Percentiles rank a stretch among this genome's conserved stretches.
These are phyloP conservation scores for Ceratosolen fusciceps DNA, from an alignment of 1,140 invertebrate species.

Conservation along the genomic window DNA sequence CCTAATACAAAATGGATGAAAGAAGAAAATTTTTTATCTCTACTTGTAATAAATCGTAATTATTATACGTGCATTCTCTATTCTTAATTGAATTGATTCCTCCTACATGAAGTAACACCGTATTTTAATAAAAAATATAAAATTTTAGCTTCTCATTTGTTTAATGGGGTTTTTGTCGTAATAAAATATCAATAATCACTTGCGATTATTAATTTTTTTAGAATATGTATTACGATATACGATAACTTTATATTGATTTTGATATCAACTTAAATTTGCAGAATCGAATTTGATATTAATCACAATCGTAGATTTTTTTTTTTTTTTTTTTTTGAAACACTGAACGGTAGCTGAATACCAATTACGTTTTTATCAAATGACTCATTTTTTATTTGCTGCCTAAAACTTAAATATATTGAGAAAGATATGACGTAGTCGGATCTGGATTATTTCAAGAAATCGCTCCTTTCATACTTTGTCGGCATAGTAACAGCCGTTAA, in stretches of 20 bases:
- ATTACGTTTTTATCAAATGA: slow-evolving; percentile 54
- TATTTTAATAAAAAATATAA: too few species aligned
- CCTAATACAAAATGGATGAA: too few species aligned
- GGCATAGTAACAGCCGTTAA: not conserved
- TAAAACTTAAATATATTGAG: slow-evolving; percentile 59
- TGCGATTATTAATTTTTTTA: too few species aligned
- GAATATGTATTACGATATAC: not conserved
- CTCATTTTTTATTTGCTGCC: slow-evolving; percentile 61
- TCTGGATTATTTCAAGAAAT: slow-evolving; percentile 59
- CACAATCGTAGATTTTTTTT: not conserved
- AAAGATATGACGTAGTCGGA: slow-evolving; percentile 51
- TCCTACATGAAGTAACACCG: too few species aligned
- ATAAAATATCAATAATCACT: too few species aligned
- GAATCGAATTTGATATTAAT: not conserved
- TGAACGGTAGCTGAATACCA: slow-evolving; percentile 53
- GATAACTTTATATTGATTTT: not conserved
- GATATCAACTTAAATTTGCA: not conserved
- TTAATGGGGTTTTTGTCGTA: too few species aligned
- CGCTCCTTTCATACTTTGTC: slow-evolving; percentile 50
- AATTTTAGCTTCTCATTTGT: too few species aligned
- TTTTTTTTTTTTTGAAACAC: slow-evolving; percentile 2
- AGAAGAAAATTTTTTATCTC: too few species aligned
- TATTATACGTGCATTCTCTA: too few species aligned
- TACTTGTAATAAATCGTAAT: too few species aligned
- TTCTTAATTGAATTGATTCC: too few species aligned